Conservation (phyloP, 2,113 vertebrate species). For the Neodontobutis hainanensis region DNA sequence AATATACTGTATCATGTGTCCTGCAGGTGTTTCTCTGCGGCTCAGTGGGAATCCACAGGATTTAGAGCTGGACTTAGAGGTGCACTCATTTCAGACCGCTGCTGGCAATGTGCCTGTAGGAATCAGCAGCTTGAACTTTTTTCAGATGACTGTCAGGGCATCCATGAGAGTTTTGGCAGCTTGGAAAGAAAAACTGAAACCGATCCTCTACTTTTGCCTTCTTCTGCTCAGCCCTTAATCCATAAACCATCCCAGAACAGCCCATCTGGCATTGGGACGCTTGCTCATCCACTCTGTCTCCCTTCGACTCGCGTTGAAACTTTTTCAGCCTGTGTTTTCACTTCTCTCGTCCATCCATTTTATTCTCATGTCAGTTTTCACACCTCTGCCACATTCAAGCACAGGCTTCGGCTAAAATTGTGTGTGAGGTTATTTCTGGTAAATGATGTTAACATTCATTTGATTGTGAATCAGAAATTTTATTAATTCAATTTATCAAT, state of each 20-base stretch:
- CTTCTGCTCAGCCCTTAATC: constrained; percentile 67
- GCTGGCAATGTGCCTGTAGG: constrained; percentile 63
- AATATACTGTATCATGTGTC: constrained; percentile 68
- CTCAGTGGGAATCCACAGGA: constrained; percentile 54
- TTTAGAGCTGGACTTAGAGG: constrained; percentile 66
- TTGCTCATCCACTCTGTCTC: constrained; percentile 39
- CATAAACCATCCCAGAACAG: constrained; percentile 65
- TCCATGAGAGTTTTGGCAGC: constrained; percentile 64
- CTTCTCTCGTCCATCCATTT: constrained; percentile 31
- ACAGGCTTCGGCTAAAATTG: constrained; percentile 4
- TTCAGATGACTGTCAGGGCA: constrained; percentile 53
- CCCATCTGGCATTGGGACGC: constrained; percentile 57
- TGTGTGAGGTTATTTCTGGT: neutral
- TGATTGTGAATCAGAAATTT: no score
- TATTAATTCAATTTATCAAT: no score
- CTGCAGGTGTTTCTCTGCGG: constrained; percentile 68
- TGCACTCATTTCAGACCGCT: constrained; percentile 58
- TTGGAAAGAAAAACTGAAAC: constrained; percentile 72
- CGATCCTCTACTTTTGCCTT: constrained; percentile 53
- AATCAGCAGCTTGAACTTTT: constrained; percentile 61
- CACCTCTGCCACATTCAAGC: constrained; percentile 11
- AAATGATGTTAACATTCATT: neutral
- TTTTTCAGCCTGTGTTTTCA: constrained; percentile 53
- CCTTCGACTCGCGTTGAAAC: constrained; percentile 2
- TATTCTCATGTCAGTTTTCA: neutral